Evolutionary conservation across 2,113 vertebrate species (phyloP), one percentile per base, ranked within the genome.

Genomic region (Grammomys dolichurus): DNA sequence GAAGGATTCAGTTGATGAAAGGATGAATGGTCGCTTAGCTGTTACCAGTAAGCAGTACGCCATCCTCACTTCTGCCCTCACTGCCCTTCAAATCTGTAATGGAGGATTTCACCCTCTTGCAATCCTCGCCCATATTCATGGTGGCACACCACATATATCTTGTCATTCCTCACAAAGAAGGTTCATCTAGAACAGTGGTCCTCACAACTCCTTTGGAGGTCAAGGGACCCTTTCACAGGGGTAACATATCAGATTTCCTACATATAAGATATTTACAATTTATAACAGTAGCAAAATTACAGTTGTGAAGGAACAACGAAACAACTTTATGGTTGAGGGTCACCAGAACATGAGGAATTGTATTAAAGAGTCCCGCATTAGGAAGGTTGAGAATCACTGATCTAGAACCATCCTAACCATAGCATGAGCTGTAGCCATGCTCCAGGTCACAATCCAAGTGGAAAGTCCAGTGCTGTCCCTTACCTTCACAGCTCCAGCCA

Each of bases 351-450:
- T 43, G 26, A 43, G n/a, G 20, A 82, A 82, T 6, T 60, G 36
- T 43, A 63, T 63, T 63, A 63, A 84, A 84, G n/a, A 7, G 81
- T 31, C 12, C 12, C 12, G 1, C 60, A 14, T 63, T 63, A 63
- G 58, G 13, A 58, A 63, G 24, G n/a, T 28, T 28, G 3, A 43
- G 56, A 84, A 84, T 24, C 7, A 5, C 81, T 84, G 81, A 5
- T 63, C 56, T 80, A 43, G 69, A 94, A 96, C 56, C 80, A 67
- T 94, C 19, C 84, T 94, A 94, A 84, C 90, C 17, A 81, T 65
- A 75, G 94, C 75, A 87, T 24, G 36, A 87, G 46, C 76, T 73
- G 63, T 85, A 88, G 89, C 73, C 40, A 48, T n/a, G 16, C 56
- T 93, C 91, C 90, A 90, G 36, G 28, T 46, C 31, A 19, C n/a